Evolutionary conservation across 2,113 vertebrate species (phyloP), one percentile per base, ranked within the genome.

Genomic region (Marcusenius ussheri): DNA sequence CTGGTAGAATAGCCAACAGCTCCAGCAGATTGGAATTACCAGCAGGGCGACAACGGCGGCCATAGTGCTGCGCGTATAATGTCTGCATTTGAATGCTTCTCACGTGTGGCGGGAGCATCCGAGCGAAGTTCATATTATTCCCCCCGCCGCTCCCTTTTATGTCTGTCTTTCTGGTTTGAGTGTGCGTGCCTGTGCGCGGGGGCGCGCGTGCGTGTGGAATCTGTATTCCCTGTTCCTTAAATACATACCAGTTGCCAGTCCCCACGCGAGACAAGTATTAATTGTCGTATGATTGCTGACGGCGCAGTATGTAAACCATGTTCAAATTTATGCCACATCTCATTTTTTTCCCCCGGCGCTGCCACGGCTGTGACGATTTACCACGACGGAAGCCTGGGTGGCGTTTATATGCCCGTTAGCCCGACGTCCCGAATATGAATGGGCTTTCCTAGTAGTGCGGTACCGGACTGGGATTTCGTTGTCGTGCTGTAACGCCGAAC

Each of bases 41-140:
- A 87, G 85, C 85, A 35, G 89, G 21, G 47, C 89, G 53, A 90
- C 51, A 89, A 87, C 47, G 58, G 51, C 46, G 50, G 50, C 88
- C 70, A 77, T 45, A 17, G 66, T 70, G 53, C 70, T 49, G 47
- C 39, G 13, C 47, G 83, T 88, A 80, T 91, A 46, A 85, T 86
- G 83, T 83, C 35, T 53, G 89, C 89, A 42, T 66, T 19, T 49
- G n/a, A 90, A 91, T 91, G 88, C 84, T 88, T 83, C 56, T 49
- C 90, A 88, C 17, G 50, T 77, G 47, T 10, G 11, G 45, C 8
- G 13, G 31, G 47, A 19, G 47, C 85, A 87, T 87, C 85, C 47
- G 46, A 39, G 27, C 31, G 85, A 56, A 87, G 50, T 87, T 35
- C 85, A 35, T 53, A 87, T 87, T 87, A 39, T 53, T 56, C 50